phyloP scores from a whole-genome alignment of 2,888 invertebrate species.

The Tethea ocularis region DNA sequence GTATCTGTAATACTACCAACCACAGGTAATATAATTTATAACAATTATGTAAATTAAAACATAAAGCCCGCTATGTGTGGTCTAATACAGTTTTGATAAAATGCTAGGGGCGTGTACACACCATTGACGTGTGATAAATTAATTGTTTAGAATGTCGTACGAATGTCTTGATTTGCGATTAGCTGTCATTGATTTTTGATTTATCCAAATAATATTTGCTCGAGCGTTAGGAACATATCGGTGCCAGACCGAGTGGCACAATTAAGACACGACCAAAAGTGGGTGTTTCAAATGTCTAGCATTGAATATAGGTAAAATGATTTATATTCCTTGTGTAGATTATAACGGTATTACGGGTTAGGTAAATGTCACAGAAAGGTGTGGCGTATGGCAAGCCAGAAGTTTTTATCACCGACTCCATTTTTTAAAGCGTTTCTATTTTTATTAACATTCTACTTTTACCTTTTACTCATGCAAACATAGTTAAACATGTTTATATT shows the following conservation, averaged over 20 bases:
- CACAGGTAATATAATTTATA: slow-evolving; percentile 1
- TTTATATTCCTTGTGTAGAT: background rate
- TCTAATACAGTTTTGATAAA: slow-evolving; percentile 26
- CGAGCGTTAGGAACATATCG: background rate
- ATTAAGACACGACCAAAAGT: slow-evolving; percentile 1
- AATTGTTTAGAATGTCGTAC: background rate
- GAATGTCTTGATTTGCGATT: slow-evolving; percentile 9
- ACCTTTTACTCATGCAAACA: too few relatives aligned
- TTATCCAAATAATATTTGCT: slow-evolving; percentile 6
- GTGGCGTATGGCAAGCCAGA: background rate
- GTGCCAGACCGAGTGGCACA: background rate
- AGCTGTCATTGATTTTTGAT: background rate
- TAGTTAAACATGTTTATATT: too few relatives aligned
- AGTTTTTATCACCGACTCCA: background rate
- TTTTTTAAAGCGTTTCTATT: too few relatives aligned
- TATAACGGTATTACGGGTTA: background rate
- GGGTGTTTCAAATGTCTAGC: background rate
- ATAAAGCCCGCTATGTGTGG: slow-evolving; percentile 24
- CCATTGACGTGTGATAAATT: slow-evolving; percentile 6
- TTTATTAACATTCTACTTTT: too few relatives aligned
- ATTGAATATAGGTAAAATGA: slow-evolving; percentile 4
- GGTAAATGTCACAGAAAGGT: background rate
- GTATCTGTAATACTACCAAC: background rate
- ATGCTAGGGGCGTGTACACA: slow-evolving; percentile 28
- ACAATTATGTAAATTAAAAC: slow-evolving; percentile 8